Evolutionary conservation across 2,113 vertebrate genomes (phyloP), one percentile per base, ranked within the genome.

Genomic region (Psophia crepitans): DNA sequence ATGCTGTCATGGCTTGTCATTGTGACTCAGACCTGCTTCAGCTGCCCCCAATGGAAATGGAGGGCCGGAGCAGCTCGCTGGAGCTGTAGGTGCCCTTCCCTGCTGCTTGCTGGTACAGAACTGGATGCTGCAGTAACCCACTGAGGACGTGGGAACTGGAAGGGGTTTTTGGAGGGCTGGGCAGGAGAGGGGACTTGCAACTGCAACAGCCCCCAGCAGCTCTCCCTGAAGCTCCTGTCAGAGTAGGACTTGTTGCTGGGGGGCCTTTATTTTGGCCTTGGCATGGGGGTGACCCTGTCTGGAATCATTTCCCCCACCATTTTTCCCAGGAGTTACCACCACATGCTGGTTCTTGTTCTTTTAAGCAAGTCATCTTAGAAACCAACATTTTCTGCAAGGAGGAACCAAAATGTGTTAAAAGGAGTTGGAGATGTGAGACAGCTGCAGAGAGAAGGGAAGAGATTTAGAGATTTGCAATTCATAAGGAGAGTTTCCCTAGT

Each of bases 91-190:
- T 77, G 27, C 41, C 53, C 70, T 82, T 69, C 23, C 9, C 70
- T 46, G 57, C 13, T 64, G 48, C 24, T 22, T 19, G 70, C 56
- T 63, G 41, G 49, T 32, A 4, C 14, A 35, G 56, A 57, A 26
- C 70, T 69, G 43, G 56, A 12, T 63, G 76, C 63, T 19, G 15
- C 61, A 43, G 27, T 8, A 28, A 49, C 54, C n/a, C 26, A 32
- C 3, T 0, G 2, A 46, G 76, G 46, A 11, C 12, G 1, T 5
- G 46, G 37, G 54, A 56, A 48, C 39, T 3, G 3, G 33, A 12
- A 33, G 33, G 37, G 33, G 16, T 11, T 37, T 63, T 66, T 46
- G 51, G 39, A 61, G 41, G 18, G 22, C 57, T 43, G 48, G 30
- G 49, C 30, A 33, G 23, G 9, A 64, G 22, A n/a, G 35, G 9